Evolutionary conservation across 2,113 vertebrate species (phyloP).

Genomic region (Xenotilapia caudafasciata): DNA sequence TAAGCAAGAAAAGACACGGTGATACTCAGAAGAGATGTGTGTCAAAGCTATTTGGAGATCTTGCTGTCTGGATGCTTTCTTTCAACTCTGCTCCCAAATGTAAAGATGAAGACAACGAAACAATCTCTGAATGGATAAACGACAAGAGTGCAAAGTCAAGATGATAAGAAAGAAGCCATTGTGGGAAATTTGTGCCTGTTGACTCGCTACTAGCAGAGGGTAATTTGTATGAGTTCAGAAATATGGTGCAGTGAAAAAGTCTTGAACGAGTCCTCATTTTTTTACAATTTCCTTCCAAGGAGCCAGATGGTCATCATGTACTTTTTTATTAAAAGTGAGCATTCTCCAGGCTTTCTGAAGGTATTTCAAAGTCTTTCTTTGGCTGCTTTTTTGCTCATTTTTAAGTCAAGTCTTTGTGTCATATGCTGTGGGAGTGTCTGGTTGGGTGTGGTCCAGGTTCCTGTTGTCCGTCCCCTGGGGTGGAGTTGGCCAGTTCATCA

Average conservation of each 20-base stretch:
- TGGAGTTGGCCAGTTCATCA: too few species aligned
- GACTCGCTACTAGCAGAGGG: not conserved
- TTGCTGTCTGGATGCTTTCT: not conserved
- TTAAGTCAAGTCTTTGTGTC: not conserved
- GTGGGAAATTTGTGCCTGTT: not conserved
- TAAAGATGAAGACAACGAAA: not conserved
- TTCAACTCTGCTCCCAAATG: conserved; percentile 26
- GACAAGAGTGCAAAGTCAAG: not conserved
- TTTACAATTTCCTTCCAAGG: not conserved
- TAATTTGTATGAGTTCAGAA: not conserved
- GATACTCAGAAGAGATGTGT: not conserved
- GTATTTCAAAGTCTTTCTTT: not conserved
- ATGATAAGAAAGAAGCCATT: not conserved
- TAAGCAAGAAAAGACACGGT: not conserved
- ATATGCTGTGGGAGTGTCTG: too few species aligned
- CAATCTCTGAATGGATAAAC: conserved; percentile 12
- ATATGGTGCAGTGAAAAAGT: not conserved
- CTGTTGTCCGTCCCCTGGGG: too few species aligned
- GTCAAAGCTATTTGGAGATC: conserved; percentile 34
- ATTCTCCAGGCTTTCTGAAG: not conserved
- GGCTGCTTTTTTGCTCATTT: not conserved
- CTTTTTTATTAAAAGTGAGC: not conserved
- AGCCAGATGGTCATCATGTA: not conserved
- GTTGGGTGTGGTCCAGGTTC: too few species aligned
- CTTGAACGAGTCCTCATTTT: not conserved